Evolutionary conservation across 2,797 vertebrate species (phyloP).

Genomic region (Gymnothorax javanicus): DNA sequence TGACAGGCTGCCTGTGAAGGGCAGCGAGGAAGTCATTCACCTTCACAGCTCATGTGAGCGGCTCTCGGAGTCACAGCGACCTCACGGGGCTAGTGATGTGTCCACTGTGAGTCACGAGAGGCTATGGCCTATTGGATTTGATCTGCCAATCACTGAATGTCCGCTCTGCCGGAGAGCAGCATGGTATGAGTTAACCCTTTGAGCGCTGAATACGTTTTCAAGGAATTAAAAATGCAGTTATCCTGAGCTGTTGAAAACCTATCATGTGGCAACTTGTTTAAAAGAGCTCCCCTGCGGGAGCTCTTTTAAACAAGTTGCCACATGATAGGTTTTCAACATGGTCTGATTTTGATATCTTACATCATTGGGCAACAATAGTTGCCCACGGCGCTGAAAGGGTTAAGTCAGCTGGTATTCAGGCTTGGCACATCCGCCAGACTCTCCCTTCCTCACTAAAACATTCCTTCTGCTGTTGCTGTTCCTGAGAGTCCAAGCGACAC

Average conservation of each 20-base stretch:
- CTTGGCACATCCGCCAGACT: conserved; percentile 6
- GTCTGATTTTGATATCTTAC: too few species aligned
- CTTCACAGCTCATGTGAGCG: background rate
- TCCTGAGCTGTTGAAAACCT: too few species aligned
- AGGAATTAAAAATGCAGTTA: too few species aligned
- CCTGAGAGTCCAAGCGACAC: background rate
- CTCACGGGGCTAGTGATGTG: background rate
- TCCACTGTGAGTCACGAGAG: background rate
- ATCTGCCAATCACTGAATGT: background rate
- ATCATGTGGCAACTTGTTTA: too few species aligned
- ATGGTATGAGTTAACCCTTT: background rate
- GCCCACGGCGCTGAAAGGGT: background rate
- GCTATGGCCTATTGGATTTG: background rate
- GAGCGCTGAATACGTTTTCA: too few species aligned
- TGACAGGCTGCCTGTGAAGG: too few species aligned
- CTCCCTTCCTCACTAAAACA: conserved; percentile 29
- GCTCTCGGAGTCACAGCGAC: background rate
- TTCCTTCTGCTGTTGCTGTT: conserved; percentile 19
- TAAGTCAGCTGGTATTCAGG: conserved; percentile 8
- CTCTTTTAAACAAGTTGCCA: too few species aligned
- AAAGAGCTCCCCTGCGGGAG: too few species aligned
- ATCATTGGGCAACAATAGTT: too few species aligned
- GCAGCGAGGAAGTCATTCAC: background rate
- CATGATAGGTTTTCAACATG: too few species aligned
- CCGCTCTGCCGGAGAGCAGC: background rate